Evolutionary conservation across 2,888 invertebrate species (phyloP).

Genomic region (Dioctria rufipes): DNA sequence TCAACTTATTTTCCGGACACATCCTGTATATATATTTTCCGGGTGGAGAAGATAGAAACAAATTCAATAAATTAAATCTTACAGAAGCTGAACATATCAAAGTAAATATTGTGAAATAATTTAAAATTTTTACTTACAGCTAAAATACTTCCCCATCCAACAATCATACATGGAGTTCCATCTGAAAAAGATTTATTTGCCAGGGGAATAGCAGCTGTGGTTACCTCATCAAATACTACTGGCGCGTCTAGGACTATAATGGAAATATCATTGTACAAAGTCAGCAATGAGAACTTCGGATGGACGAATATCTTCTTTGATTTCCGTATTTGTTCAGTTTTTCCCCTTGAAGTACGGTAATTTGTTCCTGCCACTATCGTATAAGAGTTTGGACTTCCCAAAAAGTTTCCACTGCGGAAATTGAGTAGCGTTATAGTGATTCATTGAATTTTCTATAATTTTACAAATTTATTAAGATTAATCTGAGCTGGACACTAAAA

Average conservation of each 20-base stretch:
- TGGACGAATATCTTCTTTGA: slow-evolving; percentile 4
- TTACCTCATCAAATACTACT: not conserved
- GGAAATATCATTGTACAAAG: slow-evolving; percentile 12
- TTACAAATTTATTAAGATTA: not conserved
- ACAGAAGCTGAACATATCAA: too few species aligned
- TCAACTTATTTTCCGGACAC: too few species aligned
- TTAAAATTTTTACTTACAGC: not conserved
- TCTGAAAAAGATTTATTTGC: slow-evolving; percentile 5
- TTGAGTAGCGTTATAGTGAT: not conserved
- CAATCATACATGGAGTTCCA: slow-evolving; percentile 29
- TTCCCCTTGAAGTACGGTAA: not conserved
- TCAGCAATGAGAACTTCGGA: slow-evolving; percentile 8
- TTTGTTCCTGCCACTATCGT: slow-evolving; percentile 32
- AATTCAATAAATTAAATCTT: too few species aligned
- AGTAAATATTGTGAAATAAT: too few species aligned
- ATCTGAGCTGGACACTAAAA: too few species aligned
- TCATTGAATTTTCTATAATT: not conserved
- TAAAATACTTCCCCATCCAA: slow-evolving; percentile 24
- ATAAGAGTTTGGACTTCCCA: slow-evolving; percentile 10
- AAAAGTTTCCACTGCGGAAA: slow-evolving; percentile 27
- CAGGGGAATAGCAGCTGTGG: not conserved
- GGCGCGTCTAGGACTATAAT: slow-evolving; percentile 17
- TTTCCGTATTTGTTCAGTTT: slow-evolving; percentile 13
- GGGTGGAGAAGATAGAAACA: too few species aligned
- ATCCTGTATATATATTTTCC: too few species aligned